phyloP scores from a whole-genome alignment of 1,140 invertebrate species.

The Leguminivora glycinivorella region DNA sequence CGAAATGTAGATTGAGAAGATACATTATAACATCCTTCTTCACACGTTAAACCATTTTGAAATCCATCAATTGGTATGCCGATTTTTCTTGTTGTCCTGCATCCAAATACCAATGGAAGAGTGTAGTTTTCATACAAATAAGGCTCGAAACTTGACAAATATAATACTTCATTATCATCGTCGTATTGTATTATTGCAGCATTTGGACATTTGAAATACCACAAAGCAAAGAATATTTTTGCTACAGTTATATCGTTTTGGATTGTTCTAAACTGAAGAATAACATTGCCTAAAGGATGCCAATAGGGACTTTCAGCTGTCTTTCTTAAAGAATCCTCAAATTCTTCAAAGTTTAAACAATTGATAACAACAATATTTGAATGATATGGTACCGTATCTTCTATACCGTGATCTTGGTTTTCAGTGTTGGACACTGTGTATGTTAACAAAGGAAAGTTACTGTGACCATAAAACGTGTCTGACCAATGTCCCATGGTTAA shows the following conservation, averaged over 20 bases:
- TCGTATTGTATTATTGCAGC: constrained; percentile 57
- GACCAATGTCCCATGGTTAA: constrained; percentile 50
- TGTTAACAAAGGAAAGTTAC: constrained; percentile 42
- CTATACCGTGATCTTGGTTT: constrained; percentile 44
- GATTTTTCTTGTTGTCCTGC: constrained; percentile 57
- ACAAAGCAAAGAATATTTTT: constrained; percentile 61
- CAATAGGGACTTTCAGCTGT: constrained; percentile 48
- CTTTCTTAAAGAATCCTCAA: constrained; percentile 51
- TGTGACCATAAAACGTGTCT: constrained; percentile 46
- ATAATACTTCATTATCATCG: constrained; percentile 38
- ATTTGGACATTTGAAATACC: constrained; percentile 58
- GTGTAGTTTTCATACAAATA: constrained; percentile 51
- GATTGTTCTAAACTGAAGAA: constrained; percentile 51
- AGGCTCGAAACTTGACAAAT: constrained; percentile 54
- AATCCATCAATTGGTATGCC: constrained; percentile 51
- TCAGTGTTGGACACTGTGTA: constrained; percentile 43
- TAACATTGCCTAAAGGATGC: constrained; percentile 59
- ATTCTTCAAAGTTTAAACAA: constrained; percentile 47
- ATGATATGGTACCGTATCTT: constrained; percentile 49
- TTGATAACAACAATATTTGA: constrained; percentile 55
- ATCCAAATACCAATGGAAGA: constrained; percentile 52
- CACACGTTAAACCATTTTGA: constrained; percentile 53
- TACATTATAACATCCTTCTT: constrained; percentile 54
- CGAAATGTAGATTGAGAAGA: constrained; percentile 57
- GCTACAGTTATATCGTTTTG: constrained; percentile 42